These are phyloP conservation scores for Tiphia femorata DNA, from an alignment of 2,888 invertebrate genomes.

Conservation along the genomic window DNA sequence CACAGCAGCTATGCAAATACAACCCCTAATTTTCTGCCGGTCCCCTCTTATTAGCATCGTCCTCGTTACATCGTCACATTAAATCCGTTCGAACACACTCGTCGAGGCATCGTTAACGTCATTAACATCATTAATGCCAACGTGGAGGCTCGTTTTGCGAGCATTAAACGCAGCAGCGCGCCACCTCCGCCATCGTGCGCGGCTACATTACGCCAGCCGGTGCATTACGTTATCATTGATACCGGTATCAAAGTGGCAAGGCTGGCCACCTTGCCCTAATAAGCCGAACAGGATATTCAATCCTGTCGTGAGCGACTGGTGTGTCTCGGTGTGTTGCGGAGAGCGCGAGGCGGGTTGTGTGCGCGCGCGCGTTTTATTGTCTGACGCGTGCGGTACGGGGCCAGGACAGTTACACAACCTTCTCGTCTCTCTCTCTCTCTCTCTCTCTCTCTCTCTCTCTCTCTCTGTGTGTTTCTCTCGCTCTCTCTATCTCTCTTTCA, in stretches of 20 bases:
- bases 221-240: constrained; percentile 48
- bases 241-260: constrained; percentile 57
- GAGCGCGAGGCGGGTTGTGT: too few relatives aligned
- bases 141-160: constrained; percentile 12
- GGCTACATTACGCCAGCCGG: constrained; percentile 18
- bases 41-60: too few relatives aligned
- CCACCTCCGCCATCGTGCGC: not conserved
- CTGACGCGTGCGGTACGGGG: constrained; percentile 45
- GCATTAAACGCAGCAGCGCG: constrained; percentile 10
- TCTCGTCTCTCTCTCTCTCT: constrained; percentile 8
- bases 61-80: too few relatives aligned
- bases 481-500: not conserved
- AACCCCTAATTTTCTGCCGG: too few relatives aligned
- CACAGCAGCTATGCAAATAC: too few relatives aligned
- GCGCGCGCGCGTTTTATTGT: too few relatives aligned
- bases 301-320: constrained; percentile 28
- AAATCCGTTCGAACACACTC: too few relatives aligned
- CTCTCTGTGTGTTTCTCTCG: not conserved
- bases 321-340: constrained; percentile 11
- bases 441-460: not conserved
- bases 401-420: constrained; percentile 51
- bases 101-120: not conserved
- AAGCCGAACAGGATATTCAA: constrained; percentile 64
- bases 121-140: not conserved
- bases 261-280: constrained; percentile 65